Evolutionary conservation across 2,113 vertebrate genomes (phyloP), one percentile per base, ranked within the genome.

Genomic region (Todiramphus saurophagus): DNA sequence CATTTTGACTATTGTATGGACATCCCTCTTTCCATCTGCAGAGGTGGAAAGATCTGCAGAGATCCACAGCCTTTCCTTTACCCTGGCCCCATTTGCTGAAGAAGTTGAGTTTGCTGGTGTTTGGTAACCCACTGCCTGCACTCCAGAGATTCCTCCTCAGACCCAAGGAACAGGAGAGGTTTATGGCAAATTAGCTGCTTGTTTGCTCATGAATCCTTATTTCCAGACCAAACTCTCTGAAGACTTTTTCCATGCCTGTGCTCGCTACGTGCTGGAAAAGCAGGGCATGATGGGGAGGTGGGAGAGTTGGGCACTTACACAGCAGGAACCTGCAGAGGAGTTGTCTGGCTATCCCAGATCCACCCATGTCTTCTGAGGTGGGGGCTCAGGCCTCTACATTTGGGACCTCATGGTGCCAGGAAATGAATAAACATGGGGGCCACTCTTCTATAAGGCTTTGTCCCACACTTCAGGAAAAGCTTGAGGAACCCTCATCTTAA

Each of bases 331-430:
- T 41, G 35, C 25, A 76, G 63, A 64, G 39, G 31, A 56, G 11
- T 13, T 4, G 1, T 25, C 50, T 74, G 58, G 5, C n/a, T 67
- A 6, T 24, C 55, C 46, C 33, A 70, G 23, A 28, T 58, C 55
- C 44, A n/a, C 19, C 37, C 31, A 3, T 0, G 2, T 24, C 46
- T 86, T 44, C 44, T 1, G 8, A 58, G 55, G 28, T 13, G 9
- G 0, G 1, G 46, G 31, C 33, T 56, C n/a, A 37, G 19, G 48
- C 20, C 24, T 41, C 33, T 43, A 39, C 7, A 1, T 4, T 1
- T 9, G 25, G 55, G 31, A 92, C 14, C 33, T 33, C 37, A 37
- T 0, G 0, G 19, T 43, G 43, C 24, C 23, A 14, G 43, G 60
- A 90, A 90, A 63, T 2, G 1, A 67, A 35, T 4, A 39, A 80